phyloP scores from a whole-genome alignment of 2,113 vertebrate species.

The Paratilapia polleni region DNA sequence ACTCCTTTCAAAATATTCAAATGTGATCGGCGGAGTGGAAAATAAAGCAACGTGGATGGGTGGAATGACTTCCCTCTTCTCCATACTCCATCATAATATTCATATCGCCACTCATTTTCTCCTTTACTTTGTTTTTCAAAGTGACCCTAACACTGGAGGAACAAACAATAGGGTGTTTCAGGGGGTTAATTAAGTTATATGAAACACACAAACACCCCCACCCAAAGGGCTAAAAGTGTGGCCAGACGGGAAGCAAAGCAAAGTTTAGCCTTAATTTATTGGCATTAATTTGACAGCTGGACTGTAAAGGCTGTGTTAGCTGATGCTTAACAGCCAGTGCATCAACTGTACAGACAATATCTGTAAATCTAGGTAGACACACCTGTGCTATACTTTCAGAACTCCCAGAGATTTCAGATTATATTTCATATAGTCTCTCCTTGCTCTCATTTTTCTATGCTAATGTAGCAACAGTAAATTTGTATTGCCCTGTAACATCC shows the following conservation, averaged over 20 bases:
- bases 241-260: background rate
- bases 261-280: background rate
- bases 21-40: conserved; percentile 81
- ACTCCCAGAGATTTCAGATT: background rate
- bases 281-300: background rate
- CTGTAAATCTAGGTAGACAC: background rate
- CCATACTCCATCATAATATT: conserved; percentile 72
- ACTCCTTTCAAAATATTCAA: conserved; percentile 82
- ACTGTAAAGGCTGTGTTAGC: background rate
- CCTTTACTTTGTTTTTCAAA: conserved; percentile 65
- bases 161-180: conserved; percentile 23
- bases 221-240: background rate
- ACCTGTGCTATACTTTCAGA: background rate
- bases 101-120: conserved; percentile 62
- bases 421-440: background rate
- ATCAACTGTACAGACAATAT: background rate
- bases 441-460: background rate
- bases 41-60: conserved; percentile 79
- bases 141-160: conserved; percentile 52
- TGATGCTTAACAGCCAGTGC: background rate
- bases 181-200: background rate
- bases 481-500: too few species aligned
- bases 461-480: too few species aligned
- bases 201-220: background rate
- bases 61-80: conserved; percentile 75